These are phyloP conservation scores for Alectoris magna DNA, from an alignment of 2,797 vertebrate genomes.

Conservation along the genomic window DNA sequence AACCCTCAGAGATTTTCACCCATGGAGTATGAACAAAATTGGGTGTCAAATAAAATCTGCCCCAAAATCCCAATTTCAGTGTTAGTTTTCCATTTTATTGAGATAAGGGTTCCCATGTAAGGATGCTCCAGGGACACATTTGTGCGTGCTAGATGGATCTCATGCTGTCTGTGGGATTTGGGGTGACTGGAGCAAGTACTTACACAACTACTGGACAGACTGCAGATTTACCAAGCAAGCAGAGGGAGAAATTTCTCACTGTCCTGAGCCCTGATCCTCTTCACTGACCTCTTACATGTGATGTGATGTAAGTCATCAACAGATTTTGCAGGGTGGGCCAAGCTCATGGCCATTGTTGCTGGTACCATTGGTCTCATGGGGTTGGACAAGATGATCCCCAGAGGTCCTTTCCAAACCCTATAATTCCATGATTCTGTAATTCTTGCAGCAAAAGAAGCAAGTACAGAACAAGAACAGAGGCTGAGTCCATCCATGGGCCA, in stretches of 20 bases:
- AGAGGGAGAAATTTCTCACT: background rate
- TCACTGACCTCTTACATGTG: background rate
- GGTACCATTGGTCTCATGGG: background rate
- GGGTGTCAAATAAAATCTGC: background rate
- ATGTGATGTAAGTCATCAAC: fast-evolving
- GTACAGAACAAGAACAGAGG: background rate
- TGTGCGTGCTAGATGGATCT: background rate
- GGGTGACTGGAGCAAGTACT: background rate
- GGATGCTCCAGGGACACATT: background rate
- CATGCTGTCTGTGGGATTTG: background rate
- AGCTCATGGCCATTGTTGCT: fast-evolving
- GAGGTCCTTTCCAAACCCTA: background rate
- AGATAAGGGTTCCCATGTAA: fast-evolving
- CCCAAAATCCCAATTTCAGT: background rate
- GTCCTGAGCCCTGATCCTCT: background rate
- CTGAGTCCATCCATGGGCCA: fast-evolving
- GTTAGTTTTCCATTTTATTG: background rate
- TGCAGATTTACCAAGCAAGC: background rate
- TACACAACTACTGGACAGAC: background rate
- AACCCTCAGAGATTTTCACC: background rate
- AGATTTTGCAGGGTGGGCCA: background rate
- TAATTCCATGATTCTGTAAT: background rate
- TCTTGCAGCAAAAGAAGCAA: background rate
- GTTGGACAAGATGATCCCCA: background rate
- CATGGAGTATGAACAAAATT: background rate